These are phyloP conservation scores for Drosophila ananassae DNA, from an alignment of 1,140 invertebrate species.

Conservation along the genomic window DNA sequence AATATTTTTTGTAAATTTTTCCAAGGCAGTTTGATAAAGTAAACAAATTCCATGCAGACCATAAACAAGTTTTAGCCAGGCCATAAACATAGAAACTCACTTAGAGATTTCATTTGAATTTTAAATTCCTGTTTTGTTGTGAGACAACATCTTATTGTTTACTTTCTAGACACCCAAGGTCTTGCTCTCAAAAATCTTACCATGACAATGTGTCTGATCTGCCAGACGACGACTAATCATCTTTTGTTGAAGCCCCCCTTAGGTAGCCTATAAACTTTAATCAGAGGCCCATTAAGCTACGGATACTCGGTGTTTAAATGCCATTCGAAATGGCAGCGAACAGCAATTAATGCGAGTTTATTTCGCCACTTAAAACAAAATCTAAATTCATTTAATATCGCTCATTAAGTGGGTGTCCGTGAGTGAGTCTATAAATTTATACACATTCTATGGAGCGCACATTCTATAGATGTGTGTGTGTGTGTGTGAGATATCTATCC, in stretches of 20 bases:
- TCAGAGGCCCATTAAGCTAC: slow-evolving; percentile 54
- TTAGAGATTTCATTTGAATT: slow-evolving; percentile 47
- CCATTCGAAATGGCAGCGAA: slow-evolving; percentile 58
- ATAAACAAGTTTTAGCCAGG: slow-evolving; percentile 46
- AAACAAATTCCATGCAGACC: slow-evolving; percentile 32
- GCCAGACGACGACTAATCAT: slow-evolving; percentile 32
- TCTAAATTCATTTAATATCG: slow-evolving; percentile 69
- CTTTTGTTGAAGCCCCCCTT: slow-evolving; percentile 42
- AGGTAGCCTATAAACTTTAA: slow-evolving; percentile 48
- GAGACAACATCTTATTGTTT: not conserved
- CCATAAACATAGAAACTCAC: slow-evolving; percentile 42
- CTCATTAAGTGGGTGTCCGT: slow-evolving; percentile 29
- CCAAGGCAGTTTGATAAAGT: slow-evolving; percentile 41
- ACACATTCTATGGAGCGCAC: not conserved
- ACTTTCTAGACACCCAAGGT: slow-evolving; percentile 25
- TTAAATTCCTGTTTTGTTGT: slow-evolving; percentile 34
- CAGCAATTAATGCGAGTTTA: slow-evolving; percentile 73
- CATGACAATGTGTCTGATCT: slow-evolving; percentile 50
- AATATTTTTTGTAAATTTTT: slow-evolving; percentile 50
- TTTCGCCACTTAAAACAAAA: slow-evolving; percentile 62
- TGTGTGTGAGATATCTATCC: not conserved
- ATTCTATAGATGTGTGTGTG: not conserved
- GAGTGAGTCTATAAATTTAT: slow-evolving; percentile 1
- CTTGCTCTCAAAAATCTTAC: slow-evolving; percentile 39
- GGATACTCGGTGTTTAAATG: slow-evolving; percentile 50